phyloP scores from a whole-genome alignment of 1,140 invertebrate species.

The Apis cerana region DNA sequence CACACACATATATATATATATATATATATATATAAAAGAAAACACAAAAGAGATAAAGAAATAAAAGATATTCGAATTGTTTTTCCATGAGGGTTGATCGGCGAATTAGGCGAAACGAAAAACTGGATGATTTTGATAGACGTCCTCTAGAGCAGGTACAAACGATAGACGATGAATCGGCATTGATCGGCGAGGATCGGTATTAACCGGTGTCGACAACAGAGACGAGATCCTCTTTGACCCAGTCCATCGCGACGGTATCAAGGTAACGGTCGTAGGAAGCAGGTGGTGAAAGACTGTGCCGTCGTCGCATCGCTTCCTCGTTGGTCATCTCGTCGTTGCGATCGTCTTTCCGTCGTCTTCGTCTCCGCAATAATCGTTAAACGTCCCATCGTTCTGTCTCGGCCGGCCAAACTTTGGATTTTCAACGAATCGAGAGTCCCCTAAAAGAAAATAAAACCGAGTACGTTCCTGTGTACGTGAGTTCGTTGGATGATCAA shows the following conservation, averaged over 20 bases:
- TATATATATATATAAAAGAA: no score
- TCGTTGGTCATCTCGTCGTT: constrained; percentile 41
- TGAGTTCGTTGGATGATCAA: no score
- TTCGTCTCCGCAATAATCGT: not conserved
- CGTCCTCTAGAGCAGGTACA: not conserved
- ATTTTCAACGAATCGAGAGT: not conserved
- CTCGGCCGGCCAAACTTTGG: not conserved
- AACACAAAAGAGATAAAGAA: no score
- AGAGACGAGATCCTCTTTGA: constrained; percentile 4
- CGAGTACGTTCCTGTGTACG: no score
- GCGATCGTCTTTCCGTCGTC: constrained; percentile 1
- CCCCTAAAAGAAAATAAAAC: no score
- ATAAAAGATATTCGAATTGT: no score
- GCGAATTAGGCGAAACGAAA: not conserved
- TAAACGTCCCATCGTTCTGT: not conserved
- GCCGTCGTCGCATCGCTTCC: constrained; percentile 39
- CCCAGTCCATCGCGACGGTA: constrained; percentile 39
- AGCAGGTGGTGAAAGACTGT: constrained; percentile 11
- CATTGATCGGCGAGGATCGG: not conserved
- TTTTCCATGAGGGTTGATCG: not conserved
- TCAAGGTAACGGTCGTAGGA: constrained; percentile 48
- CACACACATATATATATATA: no score
- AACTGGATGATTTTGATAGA: accelerated
- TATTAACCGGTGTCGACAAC: not conserved
- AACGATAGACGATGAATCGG: not conserved